These are phyloP conservation scores for Calliopsis andreniformis DNA, from an alignment of 1,140 invertebrate species.

Conservation along the genomic window DNA sequence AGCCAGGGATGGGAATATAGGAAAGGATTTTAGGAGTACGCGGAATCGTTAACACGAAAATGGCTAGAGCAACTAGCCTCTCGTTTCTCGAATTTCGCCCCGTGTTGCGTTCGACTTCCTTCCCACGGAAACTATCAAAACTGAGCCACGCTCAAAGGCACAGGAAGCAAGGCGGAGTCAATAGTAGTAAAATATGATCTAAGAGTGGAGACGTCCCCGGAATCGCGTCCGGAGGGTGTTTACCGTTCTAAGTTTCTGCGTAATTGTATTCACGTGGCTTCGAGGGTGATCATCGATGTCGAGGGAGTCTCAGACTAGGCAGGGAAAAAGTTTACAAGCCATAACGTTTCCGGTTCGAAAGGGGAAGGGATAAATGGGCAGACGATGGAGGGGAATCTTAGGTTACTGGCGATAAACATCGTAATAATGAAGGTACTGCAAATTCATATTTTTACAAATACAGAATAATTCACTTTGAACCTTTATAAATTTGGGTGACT, in stretches of 20 bases:
- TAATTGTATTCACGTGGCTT: constrained; percentile 69
- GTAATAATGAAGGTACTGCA: no score
- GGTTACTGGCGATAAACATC: no score
- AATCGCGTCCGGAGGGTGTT: constrained; percentile 50
- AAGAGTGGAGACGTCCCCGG: constrained; percentile 30
- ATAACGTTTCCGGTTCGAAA: constrained; percentile 72
- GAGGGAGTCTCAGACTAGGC: constrained; percentile 24
- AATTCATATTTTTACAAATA: no score
- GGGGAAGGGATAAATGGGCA: background rate
- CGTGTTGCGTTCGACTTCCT: background rate
- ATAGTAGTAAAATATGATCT: constrained; percentile 61
- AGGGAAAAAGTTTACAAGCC: constrained; percentile 73
- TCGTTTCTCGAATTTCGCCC: background rate
- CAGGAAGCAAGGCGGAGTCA: constrained; percentile 25
- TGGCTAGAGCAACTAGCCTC: background rate
- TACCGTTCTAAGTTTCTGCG: constrained; percentile 23
- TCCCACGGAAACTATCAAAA: constrained; percentile 1
- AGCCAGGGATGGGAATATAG: no score
- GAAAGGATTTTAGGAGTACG: no score
- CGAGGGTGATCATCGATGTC: constrained; percentile 39
- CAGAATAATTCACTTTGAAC: no score
- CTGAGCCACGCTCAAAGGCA: background rate
- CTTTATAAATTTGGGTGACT: no score
- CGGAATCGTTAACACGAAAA: no score
- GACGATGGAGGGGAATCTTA: no score